Base-by-base conservation (phyloP, 1,140 invertebrate genomes). In the Alviniconcha marisindica region DNA sequence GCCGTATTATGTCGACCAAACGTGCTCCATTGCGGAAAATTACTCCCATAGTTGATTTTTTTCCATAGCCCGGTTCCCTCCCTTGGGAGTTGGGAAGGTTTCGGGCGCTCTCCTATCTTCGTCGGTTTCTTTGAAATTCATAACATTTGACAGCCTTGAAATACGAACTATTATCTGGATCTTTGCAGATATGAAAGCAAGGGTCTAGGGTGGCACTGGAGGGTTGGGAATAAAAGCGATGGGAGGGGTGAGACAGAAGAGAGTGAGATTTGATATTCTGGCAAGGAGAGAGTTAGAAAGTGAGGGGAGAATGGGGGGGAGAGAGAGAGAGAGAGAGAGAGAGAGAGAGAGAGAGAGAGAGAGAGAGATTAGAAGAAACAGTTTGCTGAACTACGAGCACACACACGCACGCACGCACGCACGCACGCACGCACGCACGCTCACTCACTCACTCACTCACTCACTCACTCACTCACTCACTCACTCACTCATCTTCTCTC, bases 141-240 rank as follows among this genome's bases (percentile, higher is more conserved):
- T 56, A 79, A 80, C 60, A 56, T 80, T 71, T 80, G 83, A 84
- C 83, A 79, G 77, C 54, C 60, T 71, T 79, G 83, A 79, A 84
- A 84, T 73, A 14, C 48, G 48, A 80, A 42, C 83, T 84, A 84
- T 73, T 78, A 73, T 69, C 48, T 51, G 73, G 81, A 76, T 76
- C 48, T 82, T 76, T 80, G 78, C 54, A 76, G 73, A 76, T 76
- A 42, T 28, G 36, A 76, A 76, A 40, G 40, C 73, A 15, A 18
- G 31, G 73, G 21, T 44, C n/a, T 76, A 44, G 18, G 24, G 73
- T 76, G 36, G 73, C 21, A 5, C 21, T 14, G 21, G 7, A 63
- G 21, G 10, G 60, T n/a, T 7, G 21, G 24, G 28, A 63, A 31
- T 7, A 63, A 24, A 63, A 14, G 28, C 21, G 24, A 31, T 5